Conservation (phyloP, 2,888 invertebrate genomes). For the Hyalella azteca region DNA sequence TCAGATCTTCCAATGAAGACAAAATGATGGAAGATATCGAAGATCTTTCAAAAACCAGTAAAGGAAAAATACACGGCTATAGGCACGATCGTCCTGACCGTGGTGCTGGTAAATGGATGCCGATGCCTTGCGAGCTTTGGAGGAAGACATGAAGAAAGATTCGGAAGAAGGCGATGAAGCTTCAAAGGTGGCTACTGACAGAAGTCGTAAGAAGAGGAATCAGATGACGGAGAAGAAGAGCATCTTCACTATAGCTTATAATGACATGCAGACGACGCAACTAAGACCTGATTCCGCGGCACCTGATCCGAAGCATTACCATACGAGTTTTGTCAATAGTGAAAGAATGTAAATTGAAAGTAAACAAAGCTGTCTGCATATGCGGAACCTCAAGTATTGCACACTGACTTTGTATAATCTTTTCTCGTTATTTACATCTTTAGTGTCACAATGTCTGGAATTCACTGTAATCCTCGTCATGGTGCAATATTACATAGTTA, state of each 20-base stretch:
- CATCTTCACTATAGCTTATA: constrained; percentile 90
- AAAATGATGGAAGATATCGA: constrained; percentile 56
- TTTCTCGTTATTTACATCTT: too few relatives aligned
- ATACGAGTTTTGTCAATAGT: too few relatives aligned
- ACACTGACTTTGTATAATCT: too few relatives aligned
- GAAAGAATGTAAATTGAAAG: too few relatives aligned
- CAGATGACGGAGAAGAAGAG: constrained; percentile 81
- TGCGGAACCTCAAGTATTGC: too few relatives aligned
- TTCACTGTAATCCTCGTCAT: too few relatives aligned
- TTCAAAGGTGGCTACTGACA: constrained; percentile 41
- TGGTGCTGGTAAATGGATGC: constrained; percentile 40
- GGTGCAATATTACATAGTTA: too few relatives aligned
- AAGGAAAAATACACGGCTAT: constrained; percentile 43
- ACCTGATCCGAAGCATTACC: too few relatives aligned
- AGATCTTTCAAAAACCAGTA: constrained; percentile 39
- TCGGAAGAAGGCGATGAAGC: constrained; percentile 46
- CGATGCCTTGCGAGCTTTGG: constrained; percentile 47
- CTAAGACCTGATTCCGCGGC: constrained; percentile 65
- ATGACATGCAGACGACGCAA: constrained; percentile 85
- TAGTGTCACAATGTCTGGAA: too few relatives aligned
- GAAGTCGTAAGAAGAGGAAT: constrained; percentile 62
- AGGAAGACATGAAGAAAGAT: constrained; percentile 49
- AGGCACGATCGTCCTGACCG: constrained; percentile 40
- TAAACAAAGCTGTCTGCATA: too few relatives aligned
- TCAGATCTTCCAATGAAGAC: constrained; percentile 52